These are phyloP conservation scores for Amphilophus citrinellus DNA, from an alignment of 2,113 vertebrate species.

Conservation along the genomic window DNA sequence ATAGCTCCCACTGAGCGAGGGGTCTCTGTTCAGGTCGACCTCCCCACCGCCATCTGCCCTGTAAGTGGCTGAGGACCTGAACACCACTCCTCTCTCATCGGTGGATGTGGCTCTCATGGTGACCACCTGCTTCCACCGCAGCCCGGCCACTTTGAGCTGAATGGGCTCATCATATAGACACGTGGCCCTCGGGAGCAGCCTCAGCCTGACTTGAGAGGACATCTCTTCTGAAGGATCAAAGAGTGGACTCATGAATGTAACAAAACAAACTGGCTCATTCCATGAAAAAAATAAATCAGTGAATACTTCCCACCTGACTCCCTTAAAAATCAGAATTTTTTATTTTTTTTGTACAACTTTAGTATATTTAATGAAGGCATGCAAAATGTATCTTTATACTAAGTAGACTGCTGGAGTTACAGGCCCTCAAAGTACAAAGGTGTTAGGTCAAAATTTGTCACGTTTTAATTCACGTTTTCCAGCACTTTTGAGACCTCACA, in stretches of 20 bases:
- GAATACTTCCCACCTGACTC: neutral
- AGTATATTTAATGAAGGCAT: neutral
- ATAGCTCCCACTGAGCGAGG: constrained; percentile 61
- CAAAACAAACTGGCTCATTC: neutral
- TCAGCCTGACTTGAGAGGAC: constrained; percentile 32
- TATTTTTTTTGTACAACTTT: neutral
- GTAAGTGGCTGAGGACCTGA: constrained; percentile 59
- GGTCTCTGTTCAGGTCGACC: constrained; percentile 51
- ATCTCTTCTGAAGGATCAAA: constrained; percentile 27
- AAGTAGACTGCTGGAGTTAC: neutral
- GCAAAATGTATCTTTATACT: neutral
- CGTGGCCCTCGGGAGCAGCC: constrained; percentile 54
- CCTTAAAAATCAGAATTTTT: neutral
- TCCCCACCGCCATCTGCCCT: constrained; percentile 49
- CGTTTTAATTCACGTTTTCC: neutral
- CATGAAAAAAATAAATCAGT: neutral
- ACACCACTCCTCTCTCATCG: constrained; percentile 14
- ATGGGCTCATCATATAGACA: constrained; percentile 65
- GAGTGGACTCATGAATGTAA: neutral
- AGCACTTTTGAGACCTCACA: neutral
- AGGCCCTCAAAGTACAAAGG: neutral
- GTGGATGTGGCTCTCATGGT: constrained; percentile 49
- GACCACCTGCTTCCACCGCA: constrained; percentile 62
- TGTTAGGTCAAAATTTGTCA: neutral
- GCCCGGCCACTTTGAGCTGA: constrained; percentile 55